Evolutionary conservation across 2,888 invertebrate genomes (phyloP), one percentile per base, ranked within the genome.

Genomic region (Tetropium fuscum): DNA sequence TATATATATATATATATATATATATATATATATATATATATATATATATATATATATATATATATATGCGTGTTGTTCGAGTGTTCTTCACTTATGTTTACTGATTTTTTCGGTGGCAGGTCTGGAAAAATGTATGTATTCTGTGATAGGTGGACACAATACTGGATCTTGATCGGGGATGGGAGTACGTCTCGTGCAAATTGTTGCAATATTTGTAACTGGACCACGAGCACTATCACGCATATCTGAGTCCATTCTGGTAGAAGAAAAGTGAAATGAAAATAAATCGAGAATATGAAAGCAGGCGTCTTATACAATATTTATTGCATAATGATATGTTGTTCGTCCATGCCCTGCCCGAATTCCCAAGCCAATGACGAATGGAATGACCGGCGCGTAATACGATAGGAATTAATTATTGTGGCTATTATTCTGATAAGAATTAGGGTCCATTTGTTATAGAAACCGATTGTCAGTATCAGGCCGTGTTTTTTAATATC

Each of bases 261-360:
- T 58, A 27, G 58, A 53, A 90, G 78, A 48, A 54, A 58, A 60
- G 61, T 54, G 60, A 67, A 60, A 60, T 56, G 59, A 62, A 64
- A 62, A 65, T 65, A 65, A 63, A 63, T 60, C 58, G 53, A 49
- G 57, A 56, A 60, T 53, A 60, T 53, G 60, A 63, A 67, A 64
- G 60, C 57, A 53, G 53, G 60, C 58, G 53, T 32, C 54, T 63
- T 66, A 61, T 66, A 61, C 58, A 66, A 66, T 57, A 56, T 56
- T 55, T 45, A 56, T 67, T 64, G 53, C 60, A 63, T 64, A 67
- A 67, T 55, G 19, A 15, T 11, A 22, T 30, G 38, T 30, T 22
- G 34, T 32, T 22, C 30, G 34, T 20, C 20, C 27, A 13, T 41
- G 44, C 59, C 59, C 54, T 34, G 59, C 59, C 59, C 59, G 27